Evolutionary conservation across 2,797 vertebrate genomes (phyloP).

Genomic region (Pangasius djambal): DNA sequence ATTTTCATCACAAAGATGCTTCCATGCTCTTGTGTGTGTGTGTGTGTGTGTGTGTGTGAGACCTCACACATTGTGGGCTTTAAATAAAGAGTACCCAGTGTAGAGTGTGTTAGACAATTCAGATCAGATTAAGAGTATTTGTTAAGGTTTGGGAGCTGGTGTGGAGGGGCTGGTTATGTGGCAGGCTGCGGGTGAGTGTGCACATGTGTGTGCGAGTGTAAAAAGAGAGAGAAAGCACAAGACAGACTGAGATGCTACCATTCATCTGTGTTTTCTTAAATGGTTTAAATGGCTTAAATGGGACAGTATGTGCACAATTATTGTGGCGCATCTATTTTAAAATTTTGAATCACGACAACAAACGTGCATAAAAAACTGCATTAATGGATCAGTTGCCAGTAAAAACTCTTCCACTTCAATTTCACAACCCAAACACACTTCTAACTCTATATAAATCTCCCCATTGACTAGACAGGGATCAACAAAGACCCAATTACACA

Average conservation of each 20-base stretch:
- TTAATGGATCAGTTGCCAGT: background rate
- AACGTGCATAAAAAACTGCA: background rate
- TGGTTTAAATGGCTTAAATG: background rate
- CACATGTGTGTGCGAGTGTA: background rate
- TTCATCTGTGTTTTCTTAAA: background rate
- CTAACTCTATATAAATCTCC: slow-evolving; percentile 22
- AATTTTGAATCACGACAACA: background rate
- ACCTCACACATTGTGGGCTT: background rate
- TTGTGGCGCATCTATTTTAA: background rate
- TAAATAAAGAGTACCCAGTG: background rate
- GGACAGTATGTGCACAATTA: background rate
- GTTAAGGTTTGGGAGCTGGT: background rate
- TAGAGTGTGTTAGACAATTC: background rate
- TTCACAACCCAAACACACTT: slow-evolving; percentile 2
- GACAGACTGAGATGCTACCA: background rate
- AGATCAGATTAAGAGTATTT: background rate
- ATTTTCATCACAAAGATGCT: background rate
- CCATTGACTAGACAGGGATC: background rate
- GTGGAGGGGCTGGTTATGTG: background rate
- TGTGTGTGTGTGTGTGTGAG: background rate
- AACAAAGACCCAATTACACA: background rate
- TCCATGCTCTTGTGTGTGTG: background rate
- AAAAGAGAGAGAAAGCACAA: background rate
- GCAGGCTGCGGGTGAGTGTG: background rate
- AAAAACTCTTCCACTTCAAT: background rate